Evolutionary conservation across 2,113 vertebrate species (phyloP).

Genomic region (Xyrauchen texanus): DNA sequence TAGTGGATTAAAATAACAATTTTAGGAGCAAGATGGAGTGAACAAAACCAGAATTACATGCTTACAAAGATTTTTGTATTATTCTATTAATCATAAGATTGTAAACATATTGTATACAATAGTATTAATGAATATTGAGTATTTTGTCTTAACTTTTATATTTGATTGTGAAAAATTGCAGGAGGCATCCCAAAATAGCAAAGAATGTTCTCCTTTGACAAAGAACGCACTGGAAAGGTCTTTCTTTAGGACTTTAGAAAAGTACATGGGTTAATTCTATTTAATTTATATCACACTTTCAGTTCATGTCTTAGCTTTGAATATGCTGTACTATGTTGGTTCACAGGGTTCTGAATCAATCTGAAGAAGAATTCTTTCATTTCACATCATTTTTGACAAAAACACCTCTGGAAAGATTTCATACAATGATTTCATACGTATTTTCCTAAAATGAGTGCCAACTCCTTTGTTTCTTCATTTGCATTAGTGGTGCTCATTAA

Average conservation of each 20-base stretch:
- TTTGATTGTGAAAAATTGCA: no score
- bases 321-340: conserved; percentile 15
- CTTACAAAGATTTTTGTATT: no score
- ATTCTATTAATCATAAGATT: no score
- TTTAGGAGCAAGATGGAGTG: no score
- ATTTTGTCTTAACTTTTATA: no score
- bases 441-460: conserved; percentile 72
- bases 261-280: conserved; percentile 52
- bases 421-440: conserved; percentile 78
- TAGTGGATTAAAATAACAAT: no score
- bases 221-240: conserved; percentile 57
- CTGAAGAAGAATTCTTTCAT: conserved; percentile 75
- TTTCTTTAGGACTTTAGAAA: conserved; percentile 69
- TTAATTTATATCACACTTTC: neutral
- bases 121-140: no score
- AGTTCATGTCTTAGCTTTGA: neutral
- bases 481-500: no score
- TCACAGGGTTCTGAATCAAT: conserved; percentile 72
- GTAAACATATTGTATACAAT: no score
- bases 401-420: conserved; percentile 70
- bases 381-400: conserved; percentile 77
- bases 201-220: conserved; percentile 64
- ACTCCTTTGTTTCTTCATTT: neutral
- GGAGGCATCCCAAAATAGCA: neutral
- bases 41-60: no score